These are phyloP conservation scores for Buceros bicornis DNA, from an alignment of 2,797 vertebrate genomes.

Conservation along the genomic window DNA sequence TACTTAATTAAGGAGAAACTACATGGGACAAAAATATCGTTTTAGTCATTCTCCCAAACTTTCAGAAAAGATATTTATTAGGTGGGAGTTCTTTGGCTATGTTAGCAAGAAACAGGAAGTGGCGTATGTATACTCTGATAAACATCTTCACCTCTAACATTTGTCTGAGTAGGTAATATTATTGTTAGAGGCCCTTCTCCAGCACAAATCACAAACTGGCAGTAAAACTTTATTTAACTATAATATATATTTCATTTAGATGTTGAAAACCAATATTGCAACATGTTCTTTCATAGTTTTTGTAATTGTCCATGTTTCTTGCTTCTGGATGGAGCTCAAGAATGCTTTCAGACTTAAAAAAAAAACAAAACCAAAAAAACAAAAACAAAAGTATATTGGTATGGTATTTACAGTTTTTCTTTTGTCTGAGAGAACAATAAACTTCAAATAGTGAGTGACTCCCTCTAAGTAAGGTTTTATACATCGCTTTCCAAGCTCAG, in stretches of 20 bases:
- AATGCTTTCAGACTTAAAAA: not conserved
- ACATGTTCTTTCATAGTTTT: not conserved
- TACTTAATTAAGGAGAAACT: not conserved
- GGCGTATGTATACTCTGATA: not conserved
- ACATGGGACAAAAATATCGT: not conserved
- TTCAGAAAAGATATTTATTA: not conserved
- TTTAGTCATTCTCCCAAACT: not conserved
- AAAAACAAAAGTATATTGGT: not conserved
- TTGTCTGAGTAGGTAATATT: not conserved
- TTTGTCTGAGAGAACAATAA: not conserved
- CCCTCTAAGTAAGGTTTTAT: not conserved
- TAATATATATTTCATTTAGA: not conserved
- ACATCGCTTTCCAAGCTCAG: not conserved
- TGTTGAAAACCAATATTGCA: not conserved
- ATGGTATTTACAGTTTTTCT: not conserved
- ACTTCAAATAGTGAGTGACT: not conserved
- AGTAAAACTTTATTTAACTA: not conserved
- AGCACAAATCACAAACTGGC: not conserved
- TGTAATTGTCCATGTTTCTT: not conserved
- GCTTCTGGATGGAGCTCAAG: not conserved
- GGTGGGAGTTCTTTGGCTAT: not conserved
- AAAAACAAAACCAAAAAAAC: not conserved
- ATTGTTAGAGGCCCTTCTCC: not conserved
- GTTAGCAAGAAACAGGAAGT: not conserved
- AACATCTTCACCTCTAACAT: not conserved